Evolutionary conservation across 2,113 vertebrate species (phyloP).

Genomic region (Tiliqua scincoides): DNA sequence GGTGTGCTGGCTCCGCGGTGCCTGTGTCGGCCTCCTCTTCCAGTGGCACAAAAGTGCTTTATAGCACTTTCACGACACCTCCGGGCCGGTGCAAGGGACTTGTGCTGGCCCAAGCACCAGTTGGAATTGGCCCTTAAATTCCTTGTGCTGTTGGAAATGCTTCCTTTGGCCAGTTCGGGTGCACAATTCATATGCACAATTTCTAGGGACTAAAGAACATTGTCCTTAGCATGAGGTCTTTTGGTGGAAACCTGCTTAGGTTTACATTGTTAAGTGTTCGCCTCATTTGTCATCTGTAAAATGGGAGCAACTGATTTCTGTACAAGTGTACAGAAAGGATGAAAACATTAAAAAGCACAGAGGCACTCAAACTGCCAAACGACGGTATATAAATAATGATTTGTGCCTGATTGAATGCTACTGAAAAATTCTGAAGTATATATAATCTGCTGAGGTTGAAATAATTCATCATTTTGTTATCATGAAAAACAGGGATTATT

Average conservation of each 20-base stretch:
- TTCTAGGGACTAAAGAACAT: background rate
- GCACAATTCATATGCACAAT: no score
- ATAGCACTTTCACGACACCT: no score
- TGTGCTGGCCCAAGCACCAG: no score
- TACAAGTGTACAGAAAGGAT: background rate
- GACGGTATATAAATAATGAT: background rate
- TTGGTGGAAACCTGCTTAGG: background rate
- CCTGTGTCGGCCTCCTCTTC: no score
- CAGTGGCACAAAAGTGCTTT: no score
- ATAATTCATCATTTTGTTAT: background rate
- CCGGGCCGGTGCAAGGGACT: no score
- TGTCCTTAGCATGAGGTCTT: background rate
- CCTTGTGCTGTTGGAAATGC: background rate
- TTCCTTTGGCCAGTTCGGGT: background rate
- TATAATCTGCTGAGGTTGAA: background rate
- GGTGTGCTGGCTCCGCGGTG: no score
- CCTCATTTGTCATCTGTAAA: conserved; percentile 14
- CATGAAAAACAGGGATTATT: background rate
- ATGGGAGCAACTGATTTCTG: conserved; percentile 16
- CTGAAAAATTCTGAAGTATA: conserved; percentile 1
- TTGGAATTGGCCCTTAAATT: no score
- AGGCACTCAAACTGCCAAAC: background rate
- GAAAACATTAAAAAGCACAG: background rate
- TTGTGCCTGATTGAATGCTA: background rate
- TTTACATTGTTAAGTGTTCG: background rate